These are phyloP conservation scores for Junonia oenone DNA, from an alignment of 2,888 invertebrate species.

Conservation along the genomic window DNA sequence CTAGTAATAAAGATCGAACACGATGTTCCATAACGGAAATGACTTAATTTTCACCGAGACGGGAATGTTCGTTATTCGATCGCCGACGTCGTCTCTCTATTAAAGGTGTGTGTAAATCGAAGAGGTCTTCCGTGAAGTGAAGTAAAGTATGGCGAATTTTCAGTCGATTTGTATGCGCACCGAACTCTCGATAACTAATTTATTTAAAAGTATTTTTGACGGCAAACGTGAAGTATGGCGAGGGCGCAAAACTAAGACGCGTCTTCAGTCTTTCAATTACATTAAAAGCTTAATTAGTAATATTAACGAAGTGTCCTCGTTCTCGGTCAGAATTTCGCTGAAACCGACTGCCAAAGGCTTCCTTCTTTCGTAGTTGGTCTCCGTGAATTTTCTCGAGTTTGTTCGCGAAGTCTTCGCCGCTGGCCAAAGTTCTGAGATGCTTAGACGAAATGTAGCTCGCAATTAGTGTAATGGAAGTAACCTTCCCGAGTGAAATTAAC, in stretches of 20 bases:
- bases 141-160: conserved; percentile 67
- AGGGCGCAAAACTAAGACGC: conserved; percentile 54
- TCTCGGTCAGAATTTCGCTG: conserved; percentile 38
- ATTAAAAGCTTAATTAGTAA: conserved; percentile 77
- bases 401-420: conserved; percentile 58
- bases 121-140: conserved; percentile 52
- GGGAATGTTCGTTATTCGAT: conserved; percentile 44
- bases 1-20: conserved; percentile 61
- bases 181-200: conserved; percentile 66
- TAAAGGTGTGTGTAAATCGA: conserved; percentile 66
- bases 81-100: conserved; percentile 39
- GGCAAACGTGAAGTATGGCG: conserved; percentile 49
- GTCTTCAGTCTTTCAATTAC: conserved; percentile 74
- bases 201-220: conserved; percentile 72
- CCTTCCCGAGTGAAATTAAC: conserved; percentile 65
- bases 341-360: conserved; percentile 34
- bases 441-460: conserved; percentile 74
- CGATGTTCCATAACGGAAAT: conserved; percentile 56
- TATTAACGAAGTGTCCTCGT: conserved; percentile 69
- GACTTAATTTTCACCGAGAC: conserved; percentile 62
- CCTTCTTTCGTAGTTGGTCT: conserved; percentile 64
- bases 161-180: conserved; percentile 69
- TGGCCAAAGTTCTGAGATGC: conserved; percentile 66
- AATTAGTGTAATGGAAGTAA: conserved; percentile 77
- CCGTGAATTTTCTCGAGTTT: conserved; percentile 65